These are phyloP conservation scores for Triops cancriformis DNA, from an alignment of 1,140 invertebrate species.

Conservation along the genomic window DNA sequence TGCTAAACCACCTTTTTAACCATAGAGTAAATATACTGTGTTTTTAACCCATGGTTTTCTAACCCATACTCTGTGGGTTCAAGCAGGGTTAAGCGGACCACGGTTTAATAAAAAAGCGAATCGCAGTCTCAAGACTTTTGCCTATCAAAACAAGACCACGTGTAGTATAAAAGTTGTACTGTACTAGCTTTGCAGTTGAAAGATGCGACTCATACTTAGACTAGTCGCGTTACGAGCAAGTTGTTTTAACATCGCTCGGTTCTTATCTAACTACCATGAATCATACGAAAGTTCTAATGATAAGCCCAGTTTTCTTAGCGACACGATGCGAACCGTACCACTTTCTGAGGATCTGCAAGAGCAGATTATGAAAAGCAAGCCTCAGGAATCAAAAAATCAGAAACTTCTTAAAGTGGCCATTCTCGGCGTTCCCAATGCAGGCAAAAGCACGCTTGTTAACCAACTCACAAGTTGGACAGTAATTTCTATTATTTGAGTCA, in stretches of 20 bases:
- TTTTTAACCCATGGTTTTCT: too few species aligned
- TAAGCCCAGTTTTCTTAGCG: not conserved
- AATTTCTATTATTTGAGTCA: slow-evolving; percentile 17
- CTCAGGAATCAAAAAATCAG: slow-evolving; percentile 34
- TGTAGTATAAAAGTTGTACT: too few species aligned
- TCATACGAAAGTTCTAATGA: not conserved
- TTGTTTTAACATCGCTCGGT: not conserved
- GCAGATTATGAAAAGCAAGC: slow-evolving; percentile 14
- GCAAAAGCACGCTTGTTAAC: slow-evolving; percentile 92
- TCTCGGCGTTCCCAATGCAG: slow-evolving; percentile 81
- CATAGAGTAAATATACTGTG: too few species aligned
- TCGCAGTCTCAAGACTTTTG: too few species aligned
- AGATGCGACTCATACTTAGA: too few species aligned
- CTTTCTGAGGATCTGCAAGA: not conserved
- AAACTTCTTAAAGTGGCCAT: slow-evolving; percentile 69
- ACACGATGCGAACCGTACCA: not conserved
- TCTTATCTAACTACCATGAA: not conserved
- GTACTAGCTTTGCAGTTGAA: too few species aligned
- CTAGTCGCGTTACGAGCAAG: not conserved
- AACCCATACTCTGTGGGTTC: too few species aligned
- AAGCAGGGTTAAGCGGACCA: too few species aligned
- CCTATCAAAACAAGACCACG: too few species aligned
- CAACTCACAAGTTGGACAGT: slow-evolving; percentile 68
- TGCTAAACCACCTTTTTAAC: too few species aligned
- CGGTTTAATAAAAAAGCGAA: too few species aligned